phyloP scores from a whole-genome alignment of 2,797 vertebrate species.

The Lutjanus campechanus region DNA sequence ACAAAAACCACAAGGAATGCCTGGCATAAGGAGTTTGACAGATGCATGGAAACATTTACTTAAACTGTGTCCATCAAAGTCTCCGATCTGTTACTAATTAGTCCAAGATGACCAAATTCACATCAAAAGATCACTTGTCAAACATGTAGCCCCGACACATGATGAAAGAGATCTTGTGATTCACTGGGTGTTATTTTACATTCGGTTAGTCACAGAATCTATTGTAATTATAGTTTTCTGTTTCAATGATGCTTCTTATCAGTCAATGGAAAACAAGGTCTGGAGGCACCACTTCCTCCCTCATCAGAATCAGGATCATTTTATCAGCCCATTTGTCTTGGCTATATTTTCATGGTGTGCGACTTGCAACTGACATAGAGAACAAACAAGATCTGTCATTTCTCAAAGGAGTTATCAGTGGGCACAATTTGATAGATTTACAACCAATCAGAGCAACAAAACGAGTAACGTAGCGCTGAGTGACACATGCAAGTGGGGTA shows the following conservation, averaged over 20 bases:
- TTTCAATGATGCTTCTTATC: constrained; percentile 46
- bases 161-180: constrained; percentile 72
- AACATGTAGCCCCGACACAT: constrained; percentile 40
- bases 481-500: no score
- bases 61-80: constrained; percentile 83
- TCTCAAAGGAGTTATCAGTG: no score
- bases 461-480: no score
- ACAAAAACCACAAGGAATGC: constrained; percentile 78
- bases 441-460: no score
- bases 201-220: constrained; percentile 50
- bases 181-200: constrained; percentile 62
- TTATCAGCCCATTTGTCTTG: constrained; percentile 25
- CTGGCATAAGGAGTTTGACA: constrained; percentile 68
- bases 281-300: background rate
- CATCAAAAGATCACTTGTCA: constrained; percentile 73
- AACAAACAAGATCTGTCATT: constrained; percentile 1
- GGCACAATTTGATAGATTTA: no score
- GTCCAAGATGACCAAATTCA: constrained; percentile 71
- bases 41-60: constrained; percentile 86
- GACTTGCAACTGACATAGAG: background rate
- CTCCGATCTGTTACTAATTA: constrained; percentile 85
- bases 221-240: constrained; percentile 40
- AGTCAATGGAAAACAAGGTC: constrained; percentile 37
- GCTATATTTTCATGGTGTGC: no score
- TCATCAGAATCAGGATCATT: constrained; percentile 10